Percentiles rank a stretch among this genome's conserved stretches.
These are phyloP conservation scores for Excalfactoria chinensis DNA, from an alignment of 2,113 vertebrate species.

Conservation along the genomic window DNA sequence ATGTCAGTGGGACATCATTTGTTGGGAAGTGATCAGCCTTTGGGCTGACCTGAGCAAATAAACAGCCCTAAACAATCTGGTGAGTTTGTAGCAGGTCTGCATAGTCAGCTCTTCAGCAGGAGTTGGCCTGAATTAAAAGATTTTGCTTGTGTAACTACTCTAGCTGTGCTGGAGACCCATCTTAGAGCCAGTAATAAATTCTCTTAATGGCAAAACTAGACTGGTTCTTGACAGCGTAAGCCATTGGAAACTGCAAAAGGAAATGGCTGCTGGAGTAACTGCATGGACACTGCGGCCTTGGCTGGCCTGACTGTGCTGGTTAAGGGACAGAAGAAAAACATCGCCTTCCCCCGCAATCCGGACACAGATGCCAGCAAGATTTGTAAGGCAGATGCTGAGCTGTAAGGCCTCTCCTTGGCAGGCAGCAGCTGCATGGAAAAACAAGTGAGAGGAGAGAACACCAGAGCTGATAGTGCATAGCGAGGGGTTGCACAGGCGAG, in stretches of 20 bases:
- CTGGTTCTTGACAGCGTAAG: background rate
- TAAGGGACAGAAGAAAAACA: conserved; percentile 12
- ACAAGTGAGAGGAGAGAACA: background rate
- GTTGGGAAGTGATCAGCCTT: background rate
- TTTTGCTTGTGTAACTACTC: conserved; percentile 30
- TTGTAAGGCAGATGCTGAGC: background rate
- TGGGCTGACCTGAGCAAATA: background rate
- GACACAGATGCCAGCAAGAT: background rate
- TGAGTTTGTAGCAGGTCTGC: background rate
- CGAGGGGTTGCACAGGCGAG: background rate
- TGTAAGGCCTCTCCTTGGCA: conserved; percentile 14
- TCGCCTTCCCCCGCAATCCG: background rate
- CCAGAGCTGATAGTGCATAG: background rate
- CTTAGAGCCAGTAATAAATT: conserved; percentile 20
- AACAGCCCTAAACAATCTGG: background rate
- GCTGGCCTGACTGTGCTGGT: background rate
- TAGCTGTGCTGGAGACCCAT: background rate
- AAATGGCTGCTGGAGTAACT: background rate
- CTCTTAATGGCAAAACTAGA: conserved; percentile 20
- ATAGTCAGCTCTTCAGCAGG: background rate
- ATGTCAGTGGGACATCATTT: rapidly evolving
- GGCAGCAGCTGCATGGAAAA: background rate
- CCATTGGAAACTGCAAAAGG: background rate
- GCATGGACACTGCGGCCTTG: background rate
- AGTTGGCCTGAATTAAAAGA: conserved; percentile 9